These are phyloP conservation scores for Aphis craccivora DNA, from an alignment of 1,140 invertebrate species.

Conservation along the genomic window DNA sequence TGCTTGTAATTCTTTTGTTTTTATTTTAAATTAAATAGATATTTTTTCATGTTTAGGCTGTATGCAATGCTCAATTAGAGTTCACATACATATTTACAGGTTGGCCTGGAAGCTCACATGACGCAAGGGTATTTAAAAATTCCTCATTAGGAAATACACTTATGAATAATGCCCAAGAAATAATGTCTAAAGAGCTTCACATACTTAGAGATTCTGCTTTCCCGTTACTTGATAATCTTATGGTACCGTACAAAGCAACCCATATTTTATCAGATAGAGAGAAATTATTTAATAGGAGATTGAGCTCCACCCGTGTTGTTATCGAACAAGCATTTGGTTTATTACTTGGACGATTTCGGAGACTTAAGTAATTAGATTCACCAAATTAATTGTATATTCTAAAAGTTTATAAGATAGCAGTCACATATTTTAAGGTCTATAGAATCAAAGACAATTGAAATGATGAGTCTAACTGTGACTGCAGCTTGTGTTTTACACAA, in stretches of 20 bases:
- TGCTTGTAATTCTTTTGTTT: no score
- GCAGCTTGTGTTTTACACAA: neutral
- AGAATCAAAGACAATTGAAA: neutral
- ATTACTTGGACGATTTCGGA: neutral
- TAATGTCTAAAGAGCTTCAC: neutral
- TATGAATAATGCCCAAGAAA: neutral
- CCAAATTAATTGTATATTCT: neutral
- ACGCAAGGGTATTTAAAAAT: neutral
- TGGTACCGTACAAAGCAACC: neutral
- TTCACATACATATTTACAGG: no score
- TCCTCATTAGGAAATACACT: neutral
- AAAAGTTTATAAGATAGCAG: neutral
- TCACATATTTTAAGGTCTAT: neutral
- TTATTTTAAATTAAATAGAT: no score
- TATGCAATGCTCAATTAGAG: no score
- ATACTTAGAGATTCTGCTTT: neutral
- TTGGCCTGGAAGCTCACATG: neutral
- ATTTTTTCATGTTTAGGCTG: no score
- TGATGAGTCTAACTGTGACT: neutral
- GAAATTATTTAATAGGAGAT: no score
- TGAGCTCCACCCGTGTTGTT: neutral
- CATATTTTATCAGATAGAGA: no score
- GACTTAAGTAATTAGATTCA: neutral
- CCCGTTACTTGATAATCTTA: neutral
- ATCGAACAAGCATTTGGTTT: neutral